A percentile compares a stretch with the other conserved stretches of the same genome.
phyloP scores from a whole-genome alignment of 2,888 invertebrate species.

The Apamea anceps region DNA sequence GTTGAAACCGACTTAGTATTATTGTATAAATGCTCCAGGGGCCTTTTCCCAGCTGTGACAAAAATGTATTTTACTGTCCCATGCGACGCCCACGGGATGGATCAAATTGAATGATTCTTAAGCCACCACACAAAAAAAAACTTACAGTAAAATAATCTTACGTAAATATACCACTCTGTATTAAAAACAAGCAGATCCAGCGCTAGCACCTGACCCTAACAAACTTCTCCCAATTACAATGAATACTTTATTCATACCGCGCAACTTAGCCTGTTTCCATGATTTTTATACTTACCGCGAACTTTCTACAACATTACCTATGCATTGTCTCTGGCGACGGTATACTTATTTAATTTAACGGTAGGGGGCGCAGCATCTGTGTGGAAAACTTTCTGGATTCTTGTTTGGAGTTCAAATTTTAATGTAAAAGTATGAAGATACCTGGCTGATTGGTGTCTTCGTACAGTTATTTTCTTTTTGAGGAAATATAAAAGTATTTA shows the following conservation, averaged over 20 bases:
- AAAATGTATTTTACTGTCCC: neutral
- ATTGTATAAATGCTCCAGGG: neutral
- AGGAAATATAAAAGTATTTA: conserved; percentile 1
- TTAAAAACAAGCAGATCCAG: conserved; percentile 10
- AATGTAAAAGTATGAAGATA: conserved; percentile 62
- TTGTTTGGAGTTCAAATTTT: conserved; percentile 64
- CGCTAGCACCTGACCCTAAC: conserved; percentile 75
- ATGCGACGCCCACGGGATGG: neutral
- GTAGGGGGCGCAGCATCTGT: conserved; percentile 62
- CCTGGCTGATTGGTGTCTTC: conserved; percentile 45
- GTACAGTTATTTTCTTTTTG: neutral
- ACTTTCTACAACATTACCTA: conserved; percentile 85
- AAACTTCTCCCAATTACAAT: conserved; percentile 77
- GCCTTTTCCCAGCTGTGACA: neutral
- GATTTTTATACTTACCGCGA: conserved; percentile 86
- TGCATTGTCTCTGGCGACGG: conserved; percentile 83
- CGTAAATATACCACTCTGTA: conserved; percentile 11
- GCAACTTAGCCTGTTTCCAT: conserved; percentile 83
- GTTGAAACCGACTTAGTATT: too few species aligned
- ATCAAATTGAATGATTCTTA: neutral
- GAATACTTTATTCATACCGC: conserved; percentile 86
- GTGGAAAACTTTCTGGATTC: conserved; percentile 57
- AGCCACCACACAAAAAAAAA: neutral
- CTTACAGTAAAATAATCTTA: neutral
- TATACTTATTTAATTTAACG: conserved; percentile 84